phyloP scores from a whole-genome alignment of 2,888 invertebrate genomes.

The Spatulosminthurus flaviceps region DNA sequence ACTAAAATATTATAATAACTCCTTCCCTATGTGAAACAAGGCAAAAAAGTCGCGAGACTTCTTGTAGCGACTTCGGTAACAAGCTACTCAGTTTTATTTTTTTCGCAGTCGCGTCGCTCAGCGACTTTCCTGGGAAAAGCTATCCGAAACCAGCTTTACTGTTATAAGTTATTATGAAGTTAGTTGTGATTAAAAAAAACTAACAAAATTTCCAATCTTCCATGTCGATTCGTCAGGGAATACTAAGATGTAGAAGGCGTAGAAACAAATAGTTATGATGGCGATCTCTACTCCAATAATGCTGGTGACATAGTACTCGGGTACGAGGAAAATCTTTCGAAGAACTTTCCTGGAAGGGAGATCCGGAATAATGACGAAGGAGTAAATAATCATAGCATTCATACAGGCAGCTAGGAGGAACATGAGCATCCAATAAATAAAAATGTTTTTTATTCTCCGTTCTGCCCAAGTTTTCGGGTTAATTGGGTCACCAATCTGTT shows the following conservation, averaged over 20 bases:
- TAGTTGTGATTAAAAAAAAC: background rate
- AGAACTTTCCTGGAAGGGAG: background rate
- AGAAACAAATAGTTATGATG: slow-evolving; percentile 9
- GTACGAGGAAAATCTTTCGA: background rate
- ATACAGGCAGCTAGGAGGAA: background rate
- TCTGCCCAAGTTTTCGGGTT: slow-evolving; percentile 28
- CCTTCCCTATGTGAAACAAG: too few relatives aligned
- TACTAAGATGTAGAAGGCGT: slow-evolving; percentile 9
- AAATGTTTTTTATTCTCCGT: background rate
- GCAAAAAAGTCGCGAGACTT: too few relatives aligned
- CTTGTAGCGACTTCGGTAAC: too few relatives aligned
- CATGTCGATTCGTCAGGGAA: slow-evolving; percentile 18
- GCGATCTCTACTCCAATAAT: background rate
- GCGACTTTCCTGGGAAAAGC: too few relatives aligned
- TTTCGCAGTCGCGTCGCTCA: too few relatives aligned
- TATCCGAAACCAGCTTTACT: too few relatives aligned
- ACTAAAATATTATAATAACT: too few relatives aligned
- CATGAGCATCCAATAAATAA: slow-evolving; percentile 38
- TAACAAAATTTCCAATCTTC: slow-evolving; percentile 22
- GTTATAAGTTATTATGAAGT: too few relatives aligned
- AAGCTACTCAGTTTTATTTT: too few relatives aligned
- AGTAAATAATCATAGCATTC: background rate
- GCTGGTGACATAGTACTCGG: background rate
- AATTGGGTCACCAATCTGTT: slow-evolving; percentile 27
- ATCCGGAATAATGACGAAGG: slow-evolving; percentile 22